Percentiles rank a stretch among this genome's conserved stretches.
These are phyloP conservation scores for Alosa alosa DNA, from an alignment of 2,113 vertebrate species.

Conservation along the genomic window DNA sequence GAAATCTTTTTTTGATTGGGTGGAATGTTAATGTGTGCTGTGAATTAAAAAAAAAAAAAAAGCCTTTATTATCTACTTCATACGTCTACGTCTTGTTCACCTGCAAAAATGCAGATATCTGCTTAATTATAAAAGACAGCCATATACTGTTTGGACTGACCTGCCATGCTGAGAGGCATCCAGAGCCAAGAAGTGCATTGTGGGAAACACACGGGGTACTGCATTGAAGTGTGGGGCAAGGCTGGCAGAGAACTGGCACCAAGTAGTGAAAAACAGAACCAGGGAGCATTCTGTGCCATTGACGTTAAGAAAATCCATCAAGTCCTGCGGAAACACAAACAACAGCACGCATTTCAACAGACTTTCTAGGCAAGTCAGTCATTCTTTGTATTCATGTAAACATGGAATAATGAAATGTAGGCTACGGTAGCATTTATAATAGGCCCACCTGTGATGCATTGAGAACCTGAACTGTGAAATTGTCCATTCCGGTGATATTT, in stretches of 20 bases:
- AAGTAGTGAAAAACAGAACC: constrained; percentile 91
- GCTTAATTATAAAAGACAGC: not conserved
- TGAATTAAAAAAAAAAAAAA: too few relatives aligned
- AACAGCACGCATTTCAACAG: not conserved
- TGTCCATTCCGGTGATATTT: constrained; percentile 73
- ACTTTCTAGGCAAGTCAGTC: not conserved
- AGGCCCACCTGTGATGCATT: constrained; percentile 83
- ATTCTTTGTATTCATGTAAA: not conserved
- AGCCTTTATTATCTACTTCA: not conserved
- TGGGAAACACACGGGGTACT: constrained; percentile 87
- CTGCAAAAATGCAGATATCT: not conserved
- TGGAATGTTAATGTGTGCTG: too few relatives aligned
- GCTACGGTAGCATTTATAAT: not conserved
- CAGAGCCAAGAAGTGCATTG: constrained; percentile 88
- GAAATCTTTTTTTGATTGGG: too few relatives aligned
- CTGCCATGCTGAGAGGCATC: constrained; percentile 98
- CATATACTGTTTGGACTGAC: constrained; percentile 57
- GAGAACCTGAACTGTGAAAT: constrained; percentile 80
- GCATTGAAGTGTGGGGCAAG: constrained; percentile 96
- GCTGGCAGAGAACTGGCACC: constrained; percentile 93
- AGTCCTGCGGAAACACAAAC: constrained; percentile 73
- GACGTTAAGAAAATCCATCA: constrained; percentile 93
- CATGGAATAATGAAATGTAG: not conserved
- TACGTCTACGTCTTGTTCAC: not conserved
- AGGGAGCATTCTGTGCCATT: constrained; percentile 90